Conservation (phyloP, 2,888 invertebrate species). For the Selenia dentaria region DNA sequence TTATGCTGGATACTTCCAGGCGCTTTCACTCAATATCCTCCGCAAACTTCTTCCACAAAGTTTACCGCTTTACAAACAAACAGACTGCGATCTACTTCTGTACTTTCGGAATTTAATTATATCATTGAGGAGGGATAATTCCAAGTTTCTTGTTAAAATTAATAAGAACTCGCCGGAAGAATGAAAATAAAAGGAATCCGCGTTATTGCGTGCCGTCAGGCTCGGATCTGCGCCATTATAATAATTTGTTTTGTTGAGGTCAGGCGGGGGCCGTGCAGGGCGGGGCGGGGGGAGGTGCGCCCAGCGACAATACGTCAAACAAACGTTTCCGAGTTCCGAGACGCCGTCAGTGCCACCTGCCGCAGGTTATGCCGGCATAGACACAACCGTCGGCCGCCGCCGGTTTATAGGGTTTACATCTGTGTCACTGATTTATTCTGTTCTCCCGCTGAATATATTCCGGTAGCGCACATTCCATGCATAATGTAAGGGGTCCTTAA, state of each 20-base stretch:
- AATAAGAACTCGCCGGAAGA: constrained; percentile 38
- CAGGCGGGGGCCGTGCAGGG: not conserved
- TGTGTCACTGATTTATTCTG: constrained; percentile 4
- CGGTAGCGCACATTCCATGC: constrained; percentile 33
- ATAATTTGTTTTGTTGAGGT: constrained; percentile 26
- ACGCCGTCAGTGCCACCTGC: not conserved
- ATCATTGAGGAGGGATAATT: constrained; percentile 38
- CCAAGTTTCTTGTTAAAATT: constrained; percentile 43
- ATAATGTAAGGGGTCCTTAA: constrained; percentile 40
- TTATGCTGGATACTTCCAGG: constrained; percentile 17
- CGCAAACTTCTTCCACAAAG: constrained; percentile 26
- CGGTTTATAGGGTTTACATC: not conserved
- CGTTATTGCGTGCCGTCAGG: constrained; percentile 30
- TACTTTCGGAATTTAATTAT: constrained; percentile 42
- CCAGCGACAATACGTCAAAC: not conserved
- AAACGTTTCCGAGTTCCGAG: not conserved
- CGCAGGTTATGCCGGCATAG: not conserved
- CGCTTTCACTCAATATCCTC: constrained; percentile 11
- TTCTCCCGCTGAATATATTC: not conserved
- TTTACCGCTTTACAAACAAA: constrained; percentile 43
- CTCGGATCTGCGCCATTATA: constrained; percentile 23
- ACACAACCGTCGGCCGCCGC: not conserved
- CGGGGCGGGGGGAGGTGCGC: not conserved
- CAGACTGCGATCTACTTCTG: constrained; percentile 25
- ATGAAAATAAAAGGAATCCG: constrained; percentile 39